phyloP scores from a whole-genome alignment of 2,113 vertebrate genomes.

The Pterocles burchelli region DNA sequence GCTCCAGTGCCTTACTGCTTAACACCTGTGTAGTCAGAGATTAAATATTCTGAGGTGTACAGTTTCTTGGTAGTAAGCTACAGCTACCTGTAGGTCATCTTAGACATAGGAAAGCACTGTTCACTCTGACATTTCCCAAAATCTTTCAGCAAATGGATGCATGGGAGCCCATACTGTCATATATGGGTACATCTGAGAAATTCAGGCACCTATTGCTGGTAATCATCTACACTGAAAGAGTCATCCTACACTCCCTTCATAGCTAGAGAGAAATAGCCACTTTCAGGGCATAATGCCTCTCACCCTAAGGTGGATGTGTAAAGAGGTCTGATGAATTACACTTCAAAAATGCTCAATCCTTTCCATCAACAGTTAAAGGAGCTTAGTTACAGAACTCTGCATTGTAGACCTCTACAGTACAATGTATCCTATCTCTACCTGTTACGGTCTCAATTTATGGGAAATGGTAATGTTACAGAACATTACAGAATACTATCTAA shows the following conservation, averaged over 20 bases:
- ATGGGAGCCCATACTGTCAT: rapidly evolving
- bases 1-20: neutral
- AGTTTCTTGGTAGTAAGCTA: neutral
- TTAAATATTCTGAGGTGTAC: neutral
- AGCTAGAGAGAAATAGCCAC: neutral
- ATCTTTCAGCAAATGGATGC: neutral
- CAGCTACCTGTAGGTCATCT: neutral
- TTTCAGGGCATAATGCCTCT: neutral
- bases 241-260: neutral
- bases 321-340: neutral
- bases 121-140: neutral
- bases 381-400: neutral
- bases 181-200: neutral
- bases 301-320: neutral
- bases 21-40: neutral
- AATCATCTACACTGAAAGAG: neutral
- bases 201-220: neutral
- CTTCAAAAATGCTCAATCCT: neutral
- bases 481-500: neutral
- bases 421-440: neutral
- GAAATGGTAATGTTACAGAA: neutral
- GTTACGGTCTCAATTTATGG: neutral
- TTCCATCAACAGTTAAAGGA: neutral
- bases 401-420: neutral
- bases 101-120: neutral